These are phyloP conservation scores for Zaprionus capensis DNA, from an alignment of 1,140 invertebrate species.

Conservation along the genomic window DNA sequence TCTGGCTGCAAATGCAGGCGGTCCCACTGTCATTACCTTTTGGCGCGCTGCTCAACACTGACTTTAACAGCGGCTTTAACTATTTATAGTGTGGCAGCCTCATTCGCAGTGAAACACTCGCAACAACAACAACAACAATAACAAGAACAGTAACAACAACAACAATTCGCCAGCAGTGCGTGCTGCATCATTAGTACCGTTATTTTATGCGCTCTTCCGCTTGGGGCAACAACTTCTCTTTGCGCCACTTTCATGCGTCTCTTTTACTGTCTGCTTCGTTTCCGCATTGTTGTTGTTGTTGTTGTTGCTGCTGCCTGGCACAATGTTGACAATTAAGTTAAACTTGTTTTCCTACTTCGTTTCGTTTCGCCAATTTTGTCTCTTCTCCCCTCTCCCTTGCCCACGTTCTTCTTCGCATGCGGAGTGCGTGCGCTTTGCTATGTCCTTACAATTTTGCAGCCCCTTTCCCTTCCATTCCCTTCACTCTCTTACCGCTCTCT, in stretches of 20 bases:
- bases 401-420: neutral
- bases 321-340: conserved; percentile 82
- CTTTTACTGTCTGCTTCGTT: conserved; percentile 50
- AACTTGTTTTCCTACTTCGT: conserved; percentile 80
- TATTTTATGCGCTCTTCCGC: conserved; percentile 75
- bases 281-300: conserved; percentile 39
- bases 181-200: conserved; percentile 76
- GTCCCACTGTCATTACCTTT: conserved; percentile 14
- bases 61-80: conserved; percentile 26
- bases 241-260: conserved; percentile 44
- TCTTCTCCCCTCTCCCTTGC: neutral
- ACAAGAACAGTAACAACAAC: neutral
- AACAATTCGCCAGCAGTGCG: conserved; percentile 32
- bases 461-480: neutral
- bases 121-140: neutral
- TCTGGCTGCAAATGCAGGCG: neutral
- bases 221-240: conserved; percentile 50
- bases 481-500: too few species aligned
- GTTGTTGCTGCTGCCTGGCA: conserved; percentile 37
- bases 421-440: conserved; percentile 22
- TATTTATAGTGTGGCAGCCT: conserved; percentile 22
- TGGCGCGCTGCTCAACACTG: conserved; percentile 20
- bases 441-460: conserved; percentile 26
- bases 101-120: neutral
- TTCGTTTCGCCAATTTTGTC: conserved; percentile 69